A percentile compares a stretch with the other conserved stretches of the same genome.
Conservation (phyloP, 2,888 invertebrate genomes). For the Sthenelais limicola region DNA sequence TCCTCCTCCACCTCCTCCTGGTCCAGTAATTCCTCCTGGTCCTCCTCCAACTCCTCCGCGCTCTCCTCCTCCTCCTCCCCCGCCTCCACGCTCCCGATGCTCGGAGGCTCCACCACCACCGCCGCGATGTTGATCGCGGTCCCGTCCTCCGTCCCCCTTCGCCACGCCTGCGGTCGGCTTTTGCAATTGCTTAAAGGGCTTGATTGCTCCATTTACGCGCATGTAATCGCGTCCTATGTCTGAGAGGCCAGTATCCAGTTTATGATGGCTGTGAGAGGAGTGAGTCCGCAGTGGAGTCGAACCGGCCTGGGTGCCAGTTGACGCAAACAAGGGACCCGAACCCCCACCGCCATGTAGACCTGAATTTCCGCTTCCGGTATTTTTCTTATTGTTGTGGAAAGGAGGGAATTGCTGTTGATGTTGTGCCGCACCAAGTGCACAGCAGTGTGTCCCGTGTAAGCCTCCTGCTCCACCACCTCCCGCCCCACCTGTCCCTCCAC, state of each 20-base stretch:
- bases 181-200: conserved; percentile 92
- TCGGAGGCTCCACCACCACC: conserved; percentile 25
- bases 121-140: conserved; percentile 17
- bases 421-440: no score
- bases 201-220: conserved; percentile 95
- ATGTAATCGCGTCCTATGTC: conserved; percentile 96
- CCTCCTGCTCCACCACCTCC: no score
- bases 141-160: neutral
- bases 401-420: no score
- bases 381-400: no score
- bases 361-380: no score
- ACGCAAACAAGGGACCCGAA: conserved; percentile 22
- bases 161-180: conserved; percentile 84
- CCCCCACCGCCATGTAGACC: conserved; percentile 17
- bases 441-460: no score
- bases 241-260: conserved; percentile 67
- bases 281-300: conserved; percentile 10
- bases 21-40: conserved; percentile 45
- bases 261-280: conserved; percentile 25
- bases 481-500: no score
- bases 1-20: conserved; percentile 35
- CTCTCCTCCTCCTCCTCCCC: conserved; percentile 68
- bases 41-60: conserved; percentile 79
- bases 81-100: conserved; percentile 46
- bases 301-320: conserved; percentile 20